Evolutionary conservation across 2,113 vertebrate genomes (phyloP).

Genomic region (Cathartes aura): DNA sequence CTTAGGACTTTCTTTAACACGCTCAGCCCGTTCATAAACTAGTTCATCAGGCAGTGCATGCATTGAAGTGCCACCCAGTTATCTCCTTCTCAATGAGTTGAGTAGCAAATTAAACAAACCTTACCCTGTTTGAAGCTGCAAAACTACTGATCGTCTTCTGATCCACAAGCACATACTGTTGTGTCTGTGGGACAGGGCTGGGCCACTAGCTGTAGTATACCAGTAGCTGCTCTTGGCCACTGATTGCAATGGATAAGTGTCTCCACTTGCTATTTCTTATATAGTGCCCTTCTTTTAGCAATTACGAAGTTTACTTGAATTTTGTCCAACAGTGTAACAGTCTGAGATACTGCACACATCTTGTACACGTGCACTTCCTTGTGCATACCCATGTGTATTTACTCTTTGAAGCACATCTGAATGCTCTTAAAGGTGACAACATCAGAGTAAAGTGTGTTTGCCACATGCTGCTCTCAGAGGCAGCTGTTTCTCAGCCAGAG

Average conservation of each 20-base stretch:
- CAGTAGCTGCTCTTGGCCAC: background rate
- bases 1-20: background rate
- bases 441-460: background rate
- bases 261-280: background rate
- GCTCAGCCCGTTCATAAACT: background rate
- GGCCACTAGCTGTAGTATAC: background rate
- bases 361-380: background rate
- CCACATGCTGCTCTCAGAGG: background rate
- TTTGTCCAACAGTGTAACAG: background rate
- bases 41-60: background rate
- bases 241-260: background rate
- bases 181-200: background rate
- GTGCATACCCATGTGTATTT: background rate
- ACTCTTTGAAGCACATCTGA: background rate
- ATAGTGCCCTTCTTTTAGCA: background rate
- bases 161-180: rapidly evolving
- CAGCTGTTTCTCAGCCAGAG: background rate
- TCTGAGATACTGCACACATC: background rate
- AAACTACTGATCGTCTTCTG: background rate
- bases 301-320: background rate
- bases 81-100: background rate
- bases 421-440: background rate
- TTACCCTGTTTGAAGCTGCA: background rate
- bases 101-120: background rate
- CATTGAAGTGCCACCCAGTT: background rate